phyloP scores from a whole-genome alignment of 1,140 invertebrate genomes.

The Thaumetopoea pityocampa region DNA sequence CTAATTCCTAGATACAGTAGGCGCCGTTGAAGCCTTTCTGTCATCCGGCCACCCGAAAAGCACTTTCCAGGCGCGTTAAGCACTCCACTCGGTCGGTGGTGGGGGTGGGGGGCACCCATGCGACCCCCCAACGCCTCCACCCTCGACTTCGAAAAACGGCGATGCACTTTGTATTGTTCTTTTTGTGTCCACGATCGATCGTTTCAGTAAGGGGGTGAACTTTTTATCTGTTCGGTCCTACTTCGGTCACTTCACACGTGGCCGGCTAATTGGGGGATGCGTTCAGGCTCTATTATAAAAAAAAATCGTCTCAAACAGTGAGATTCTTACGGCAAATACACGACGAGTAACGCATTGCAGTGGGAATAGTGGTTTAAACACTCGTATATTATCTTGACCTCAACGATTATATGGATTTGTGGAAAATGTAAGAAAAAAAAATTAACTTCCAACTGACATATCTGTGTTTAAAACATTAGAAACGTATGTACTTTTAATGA shows the following conservation, averaged over 20 bases:
- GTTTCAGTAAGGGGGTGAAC: constrained; percentile 68
- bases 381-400: no score
- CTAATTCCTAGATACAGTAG: constrained; percentile 43
- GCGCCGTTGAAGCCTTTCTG: constrained; percentile 53
- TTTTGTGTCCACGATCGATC: constrained; percentile 73
- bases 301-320: constrained; percentile 16
- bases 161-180: constrained; percentile 71
- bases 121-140: constrained; percentile 25
- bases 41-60: constrained; percentile 53
- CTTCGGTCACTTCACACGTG: constrained; percentile 53
- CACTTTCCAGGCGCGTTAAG: constrained; percentile 60
- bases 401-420: no score
- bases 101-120: constrained; percentile 26
- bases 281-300: constrained; percentile 43
- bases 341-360: no score
- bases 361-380: no score
- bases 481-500: no score
- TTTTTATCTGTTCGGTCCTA: constrained; percentile 61
- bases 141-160: constrained; percentile 69
- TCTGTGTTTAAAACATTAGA: no score
- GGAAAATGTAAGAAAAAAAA: no score
- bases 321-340: no score
- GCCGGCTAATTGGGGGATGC: constrained; percentile 49
- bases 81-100: constrained; percentile 31
- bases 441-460: no score